These are phyloP conservation scores for Donacobius atricapilla DNA, from an alignment of 2,113 vertebrate species.

Conservation along the genomic window DNA sequence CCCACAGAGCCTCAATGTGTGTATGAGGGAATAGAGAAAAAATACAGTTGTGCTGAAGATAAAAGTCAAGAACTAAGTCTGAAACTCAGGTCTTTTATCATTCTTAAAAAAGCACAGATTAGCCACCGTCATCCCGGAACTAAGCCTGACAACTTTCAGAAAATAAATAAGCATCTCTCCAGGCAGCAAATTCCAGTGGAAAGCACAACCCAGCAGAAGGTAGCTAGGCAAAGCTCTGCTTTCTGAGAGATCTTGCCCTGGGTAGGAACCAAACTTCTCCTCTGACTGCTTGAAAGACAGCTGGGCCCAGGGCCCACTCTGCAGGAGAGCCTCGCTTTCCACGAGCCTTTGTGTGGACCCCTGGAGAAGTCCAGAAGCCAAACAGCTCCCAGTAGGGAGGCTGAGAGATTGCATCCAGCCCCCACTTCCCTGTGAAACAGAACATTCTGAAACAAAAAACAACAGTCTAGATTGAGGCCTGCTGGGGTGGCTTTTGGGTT, in stretches of 20 bases:
- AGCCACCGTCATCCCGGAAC: not conserved
- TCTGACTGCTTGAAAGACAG: conserved; percentile 18
- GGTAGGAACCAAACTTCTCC: not conserved
- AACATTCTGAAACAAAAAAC: not conserved
- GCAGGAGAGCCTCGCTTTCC: not conserved
- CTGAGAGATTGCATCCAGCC: not conserved
- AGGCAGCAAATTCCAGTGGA: conserved; percentile 17
- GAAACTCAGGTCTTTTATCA: not conserved
- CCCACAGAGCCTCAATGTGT: not conserved
- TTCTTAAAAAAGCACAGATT: not conserved
- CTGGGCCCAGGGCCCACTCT: not conserved
- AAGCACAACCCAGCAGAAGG: conserved; percentile 24
- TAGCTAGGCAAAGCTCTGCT: not conserved
- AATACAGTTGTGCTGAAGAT: not conserved
- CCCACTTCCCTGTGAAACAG: not conserved
- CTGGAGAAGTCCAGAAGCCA: not conserved
- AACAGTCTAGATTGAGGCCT: not conserved
- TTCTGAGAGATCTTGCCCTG: not conserved
- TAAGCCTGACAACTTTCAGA: not conserved
- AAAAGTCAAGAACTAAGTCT: not conserved
- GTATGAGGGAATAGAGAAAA: not conserved
- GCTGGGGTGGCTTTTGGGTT: not conserved
- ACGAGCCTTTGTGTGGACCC: not conserved
- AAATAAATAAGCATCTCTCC: not conserved
- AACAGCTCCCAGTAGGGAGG: not conserved